Evolutionary conservation across 1,140 invertebrate species (phyloP), one percentile per base, ranked within the genome.

Genomic region (Heliconius hermathena): DNA sequence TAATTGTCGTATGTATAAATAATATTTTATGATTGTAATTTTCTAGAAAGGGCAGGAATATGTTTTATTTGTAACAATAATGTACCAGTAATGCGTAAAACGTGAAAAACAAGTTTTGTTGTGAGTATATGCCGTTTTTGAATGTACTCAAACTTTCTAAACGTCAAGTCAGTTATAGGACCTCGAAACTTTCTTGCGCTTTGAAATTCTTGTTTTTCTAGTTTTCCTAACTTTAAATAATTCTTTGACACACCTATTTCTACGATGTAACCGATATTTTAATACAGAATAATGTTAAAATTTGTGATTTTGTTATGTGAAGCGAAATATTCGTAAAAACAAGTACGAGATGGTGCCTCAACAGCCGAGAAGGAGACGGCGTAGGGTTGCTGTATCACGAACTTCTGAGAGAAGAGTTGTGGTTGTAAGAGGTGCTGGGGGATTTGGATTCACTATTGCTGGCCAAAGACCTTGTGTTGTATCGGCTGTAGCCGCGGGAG

Each of bases 361-460:
- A 90, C 96, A 96, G 80, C 96, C 96, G 87, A 95, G 97, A 83
- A 95, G 97, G 80, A 96, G 97, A 83, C 98, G 98, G 92, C 97
- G 98, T 90, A 95, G 97, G 70, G 96, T 97, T 8, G 97, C 96
- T 85, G 96, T 98, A 89, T 97, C 97, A 26, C 86, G 90, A 60
- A 90, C 90, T 76, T 81, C 91, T 8, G 97, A 98, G 26, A 96
- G 98, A 73, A 97, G 97, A 4, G 97, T 99, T 26, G 98, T 99
- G 87, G 96, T 99, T 11, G 95, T 96, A 1, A 95, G 98, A 77
- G 98, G 98, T 2, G 95, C 96, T 78, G 97, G 97, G 86, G 86
- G 98, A 3, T 93, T 94, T 60, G 93, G 93, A 46, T 94, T 94
- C 81, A 94, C 93, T 18, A 94, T 94, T 76, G 91, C 93, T 0